phyloP scores from a whole-genome alignment of 2,113 vertebrate species.

The Ciconia maguari region DNA sequence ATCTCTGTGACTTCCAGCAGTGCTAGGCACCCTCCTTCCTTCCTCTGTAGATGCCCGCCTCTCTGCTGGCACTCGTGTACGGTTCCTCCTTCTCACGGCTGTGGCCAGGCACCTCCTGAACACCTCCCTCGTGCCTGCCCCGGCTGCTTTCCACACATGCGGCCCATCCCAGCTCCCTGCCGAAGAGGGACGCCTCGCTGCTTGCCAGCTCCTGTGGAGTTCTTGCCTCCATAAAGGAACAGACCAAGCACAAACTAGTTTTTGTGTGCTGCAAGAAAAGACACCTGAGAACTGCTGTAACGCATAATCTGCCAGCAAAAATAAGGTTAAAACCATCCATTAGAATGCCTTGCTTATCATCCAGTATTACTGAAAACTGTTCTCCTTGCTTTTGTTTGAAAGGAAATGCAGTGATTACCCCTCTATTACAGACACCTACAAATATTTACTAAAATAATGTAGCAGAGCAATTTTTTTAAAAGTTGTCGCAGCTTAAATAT shows the following conservation, averaged over 20 bases:
- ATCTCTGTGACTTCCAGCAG: not conserved
- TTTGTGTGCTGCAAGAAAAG: not conserved
- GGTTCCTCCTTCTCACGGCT: not conserved
- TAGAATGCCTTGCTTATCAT: slow-evolving; percentile 9
- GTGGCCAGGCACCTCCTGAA: not conserved
- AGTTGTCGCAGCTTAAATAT: slow-evolving; percentile 18
- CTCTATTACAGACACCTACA: slow-evolving; percentile 23
- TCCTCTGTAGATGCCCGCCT: not conserved
- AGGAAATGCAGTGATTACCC: slow-evolving; percentile 18
- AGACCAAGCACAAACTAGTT: not conserved
- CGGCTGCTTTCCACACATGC: not conserved
- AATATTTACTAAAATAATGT: slow-evolving; percentile 52
- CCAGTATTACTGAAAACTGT: not conserved
- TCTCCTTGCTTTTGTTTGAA: not conserved
- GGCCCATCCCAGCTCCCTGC: not conserved
- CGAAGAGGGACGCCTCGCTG: not conserved
- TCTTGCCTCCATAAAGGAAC: not conserved
- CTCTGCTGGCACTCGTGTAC: rapidly evolving
- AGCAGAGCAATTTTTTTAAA: not conserved
- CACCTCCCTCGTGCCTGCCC: not conserved
- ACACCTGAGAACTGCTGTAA: not conserved
- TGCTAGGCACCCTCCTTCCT: not conserved
- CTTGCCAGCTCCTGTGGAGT: not conserved
- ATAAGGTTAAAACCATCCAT: not conserved
- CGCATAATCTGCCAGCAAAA: not conserved